Conservation (phyloP, 2,888 invertebrate species). For the Lycocerus yunnanus region DNA sequence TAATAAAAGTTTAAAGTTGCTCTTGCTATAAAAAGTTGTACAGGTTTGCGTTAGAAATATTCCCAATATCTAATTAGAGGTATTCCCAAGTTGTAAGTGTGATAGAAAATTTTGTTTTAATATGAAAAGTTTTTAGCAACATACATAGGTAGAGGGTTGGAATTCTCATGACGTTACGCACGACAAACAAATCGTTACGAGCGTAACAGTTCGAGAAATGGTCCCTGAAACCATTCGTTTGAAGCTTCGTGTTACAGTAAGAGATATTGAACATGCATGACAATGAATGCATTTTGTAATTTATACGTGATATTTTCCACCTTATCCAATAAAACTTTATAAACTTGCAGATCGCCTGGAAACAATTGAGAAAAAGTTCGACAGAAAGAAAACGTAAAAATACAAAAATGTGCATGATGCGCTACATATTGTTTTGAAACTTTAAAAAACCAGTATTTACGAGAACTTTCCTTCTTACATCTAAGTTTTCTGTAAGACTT, state of each 20-base stretch:
- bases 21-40: too few relatives aligned
- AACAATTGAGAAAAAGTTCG: background rate
- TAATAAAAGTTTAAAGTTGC: too few relatives aligned
- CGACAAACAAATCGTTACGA: background rate
- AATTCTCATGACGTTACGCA: background rate
- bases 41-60: too few relatives aligned
- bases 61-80: background rate
- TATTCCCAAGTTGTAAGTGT: background rate
- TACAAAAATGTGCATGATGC: background rate
- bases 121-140: background rate
- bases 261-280: background rate
- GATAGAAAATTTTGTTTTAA: background rate
- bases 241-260: background rate
- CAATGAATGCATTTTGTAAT: background rate
- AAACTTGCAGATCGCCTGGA: background rate
- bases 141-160: background rate
- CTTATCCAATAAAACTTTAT: background rate
- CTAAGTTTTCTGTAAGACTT: background rate
- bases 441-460: background rate
- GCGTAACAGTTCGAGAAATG: background rate
- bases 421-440: background rate
- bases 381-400: background rate
- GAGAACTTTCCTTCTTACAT: background rate
- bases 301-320: background rate
- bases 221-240: background rate